Evolutionary conservation across 2,888 invertebrate genomes (phyloP), one percentile per base, ranked within the genome.

Genomic region (Erebia ligea): DNA sequence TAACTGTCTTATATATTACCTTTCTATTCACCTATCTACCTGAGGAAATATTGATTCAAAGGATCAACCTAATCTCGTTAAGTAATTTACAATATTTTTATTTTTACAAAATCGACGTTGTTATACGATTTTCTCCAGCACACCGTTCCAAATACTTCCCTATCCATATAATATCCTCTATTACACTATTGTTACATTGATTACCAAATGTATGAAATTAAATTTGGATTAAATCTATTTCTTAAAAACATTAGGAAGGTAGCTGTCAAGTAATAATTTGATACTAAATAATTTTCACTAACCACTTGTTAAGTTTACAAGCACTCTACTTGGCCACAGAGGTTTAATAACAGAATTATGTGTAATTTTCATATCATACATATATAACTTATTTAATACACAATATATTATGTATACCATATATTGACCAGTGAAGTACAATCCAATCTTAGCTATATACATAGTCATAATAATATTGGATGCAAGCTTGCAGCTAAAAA

Each of bases 11-110:
- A 86, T 79, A 83, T 85, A 87, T 84, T 82, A 82, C 82, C 82
- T 82, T 84, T 84, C 87, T 89, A 86, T 87, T 86, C 84, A 86
- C 86, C 88, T 90, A 90, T 83, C 89, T 90, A 90, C 82, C 87
- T 86, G 89, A 80, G 81, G 84, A 84, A 81, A 81, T 84, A 82
- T 81, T 83, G 81, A 78, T 78, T 78, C 69, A 76, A 77, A 77
- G 79, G 84, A 79, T 67, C 71, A 73, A 73, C 71, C 68, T 77
- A 76, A 76, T 77, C 72, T 76, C 70, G 70, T 68, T 65, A 67
- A 50, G 50, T 62, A 72, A 74, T 73, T 72, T 68, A 65, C 67
- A 66, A 71, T 69, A 21, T 66, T 62, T 52, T 52, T 40, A 64
- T 48, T n/a, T 56, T 70, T 65, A 11, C 8, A 13, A 52, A 64